A percentile compares a stretch with the other conserved stretches of the same genome.
phyloP scores from a whole-genome alignment of 2,797 vertebrate species.

The Balearica regulorum region DNA sequence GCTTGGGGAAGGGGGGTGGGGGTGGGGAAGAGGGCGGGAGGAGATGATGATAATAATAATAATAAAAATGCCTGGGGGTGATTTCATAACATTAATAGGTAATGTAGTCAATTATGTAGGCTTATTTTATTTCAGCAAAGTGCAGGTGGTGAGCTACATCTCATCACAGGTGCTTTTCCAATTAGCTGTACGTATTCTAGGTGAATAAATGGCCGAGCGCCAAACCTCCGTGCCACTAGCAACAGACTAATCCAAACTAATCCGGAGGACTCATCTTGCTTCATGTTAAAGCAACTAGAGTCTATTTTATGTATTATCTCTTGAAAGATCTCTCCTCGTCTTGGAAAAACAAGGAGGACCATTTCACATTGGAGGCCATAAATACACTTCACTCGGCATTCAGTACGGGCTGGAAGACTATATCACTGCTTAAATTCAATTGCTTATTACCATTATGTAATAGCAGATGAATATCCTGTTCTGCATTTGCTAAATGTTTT shows the following conservation, averaged over 20 bases:
- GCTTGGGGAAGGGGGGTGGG: not conserved
- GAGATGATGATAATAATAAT: not conserved
- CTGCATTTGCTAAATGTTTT: conserved; percentile 68
- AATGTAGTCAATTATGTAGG: conserved; percentile 61
- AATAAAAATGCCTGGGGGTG: conserved; percentile 41
- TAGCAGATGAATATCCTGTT: conserved; percentile 37
- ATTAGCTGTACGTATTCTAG: conserved; percentile 66
- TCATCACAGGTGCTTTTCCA: conserved; percentile 65
- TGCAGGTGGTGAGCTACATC: conserved; percentile 64
- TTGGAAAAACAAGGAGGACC: conserved; percentile 41
- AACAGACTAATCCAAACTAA: conserved; percentile 65
- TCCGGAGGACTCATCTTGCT: conserved; percentile 38
- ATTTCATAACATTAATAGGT: conserved; percentile 65
- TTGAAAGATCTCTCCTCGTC: conserved; percentile 43
- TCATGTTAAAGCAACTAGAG: conserved; percentile 43
- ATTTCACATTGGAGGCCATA: not conserved
- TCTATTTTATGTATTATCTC: conserved; percentile 40
- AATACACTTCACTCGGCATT: not conserved
- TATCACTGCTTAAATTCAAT: not conserved
- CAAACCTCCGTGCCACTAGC: conserved; percentile 47
- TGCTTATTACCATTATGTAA: conserved; percentile 51
- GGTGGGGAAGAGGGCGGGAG: not conserved
- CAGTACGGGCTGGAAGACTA: not conserved
- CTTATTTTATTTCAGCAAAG: conserved; percentile 64
- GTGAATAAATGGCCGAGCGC: conserved; percentile 47